Percentiles rank a stretch among this genome's conserved stretches.
These are phyloP conservation scores for Coptodon bakossiorum DNA, from an alignment of 2,113 vertebrate species.

Conservation along the genomic window DNA sequence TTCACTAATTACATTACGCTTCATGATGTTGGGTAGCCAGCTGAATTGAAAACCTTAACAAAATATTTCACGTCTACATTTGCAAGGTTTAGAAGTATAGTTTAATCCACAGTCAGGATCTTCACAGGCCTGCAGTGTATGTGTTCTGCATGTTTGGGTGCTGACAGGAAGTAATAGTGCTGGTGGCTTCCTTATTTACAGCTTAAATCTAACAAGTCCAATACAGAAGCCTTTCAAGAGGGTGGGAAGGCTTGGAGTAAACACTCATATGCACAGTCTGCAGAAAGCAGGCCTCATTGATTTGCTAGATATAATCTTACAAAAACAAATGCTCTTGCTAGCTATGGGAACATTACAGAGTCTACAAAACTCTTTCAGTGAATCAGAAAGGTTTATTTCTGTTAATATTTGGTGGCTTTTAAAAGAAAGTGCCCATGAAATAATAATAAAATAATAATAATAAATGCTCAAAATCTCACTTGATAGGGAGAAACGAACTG, in stretches of 20 bases:
- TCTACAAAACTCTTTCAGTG: neutral
- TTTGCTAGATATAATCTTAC: constrained; percentile 25
- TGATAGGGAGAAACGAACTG: neutral
- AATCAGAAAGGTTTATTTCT: neutral
- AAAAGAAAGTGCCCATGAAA: neutral
- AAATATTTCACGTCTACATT: neutral
- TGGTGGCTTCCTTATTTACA: neutral
- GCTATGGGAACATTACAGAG: neutral
- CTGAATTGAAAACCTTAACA: neutral
- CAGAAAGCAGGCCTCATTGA: constrained; percentile 34
- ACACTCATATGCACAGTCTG: constrained; percentile 18
- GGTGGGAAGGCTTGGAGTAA: neutral
- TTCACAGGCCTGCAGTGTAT: neutral
- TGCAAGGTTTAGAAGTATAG: neutral
- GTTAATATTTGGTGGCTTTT: neutral
- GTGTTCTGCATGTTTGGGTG: neutral
- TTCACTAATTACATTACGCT: neutral
- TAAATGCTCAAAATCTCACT: neutral
- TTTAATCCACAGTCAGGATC: neutral
- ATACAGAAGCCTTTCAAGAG: neutral
- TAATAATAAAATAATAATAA: neutral
- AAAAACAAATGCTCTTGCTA: neutral
- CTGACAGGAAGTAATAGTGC: neutral
- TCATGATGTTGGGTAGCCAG: neutral
- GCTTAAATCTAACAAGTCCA: neutral